phyloP scores from a whole-genome alignment of 2,888 invertebrate species.

The Arenicola marina region DNA sequence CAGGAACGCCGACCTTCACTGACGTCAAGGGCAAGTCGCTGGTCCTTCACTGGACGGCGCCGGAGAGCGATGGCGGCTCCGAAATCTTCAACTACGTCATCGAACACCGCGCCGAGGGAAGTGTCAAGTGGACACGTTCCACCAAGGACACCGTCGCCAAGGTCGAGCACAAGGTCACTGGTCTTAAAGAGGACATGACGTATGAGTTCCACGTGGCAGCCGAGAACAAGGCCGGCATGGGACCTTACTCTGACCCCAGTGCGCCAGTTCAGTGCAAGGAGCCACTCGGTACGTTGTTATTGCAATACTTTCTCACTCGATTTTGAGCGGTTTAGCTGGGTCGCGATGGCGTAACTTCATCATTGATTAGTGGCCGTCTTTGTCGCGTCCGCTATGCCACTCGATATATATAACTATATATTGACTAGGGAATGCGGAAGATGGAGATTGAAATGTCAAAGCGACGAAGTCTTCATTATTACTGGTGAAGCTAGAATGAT shows the following conservation, averaged over 20 bases:
- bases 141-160: conserved; percentile 29
- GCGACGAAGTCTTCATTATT: too few relatives aligned
- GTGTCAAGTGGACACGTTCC: conserved; percentile 17
- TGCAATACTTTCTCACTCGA: not conserved
- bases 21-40: conserved; percentile 73
- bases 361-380: too few relatives aligned
- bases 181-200: conserved; percentile 21
- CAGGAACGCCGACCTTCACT: conserved; percentile 26
- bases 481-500: too few relatives aligned
- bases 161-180: conserved; percentile 17
- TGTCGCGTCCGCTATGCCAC: too few relatives aligned
- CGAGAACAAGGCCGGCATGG: conserved; percentile 86
- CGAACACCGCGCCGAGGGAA: conserved; percentile 43
- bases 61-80: conserved; percentile 57
- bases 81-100: conserved; percentile 55
- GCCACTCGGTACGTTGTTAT: conserved; percentile 32
- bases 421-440: too few relatives aligned
- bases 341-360: too few relatives aligned
- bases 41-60: conserved; percentile 68
- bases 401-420: too few relatives aligned
- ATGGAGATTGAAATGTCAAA: too few relatives aligned
- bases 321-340: conserved; percentile 13
- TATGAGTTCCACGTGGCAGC: conserved; percentile 88
- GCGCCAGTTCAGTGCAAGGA: conserved; percentile 38
- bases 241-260: conserved; percentile 65